A percentile compares a stretch with the other conserved stretches of the same genome.
These are phyloP conservation scores for Leucophenga maculata DNA, from an alignment of 2,888 invertebrate genomes.

Conservation along the genomic window DNA sequence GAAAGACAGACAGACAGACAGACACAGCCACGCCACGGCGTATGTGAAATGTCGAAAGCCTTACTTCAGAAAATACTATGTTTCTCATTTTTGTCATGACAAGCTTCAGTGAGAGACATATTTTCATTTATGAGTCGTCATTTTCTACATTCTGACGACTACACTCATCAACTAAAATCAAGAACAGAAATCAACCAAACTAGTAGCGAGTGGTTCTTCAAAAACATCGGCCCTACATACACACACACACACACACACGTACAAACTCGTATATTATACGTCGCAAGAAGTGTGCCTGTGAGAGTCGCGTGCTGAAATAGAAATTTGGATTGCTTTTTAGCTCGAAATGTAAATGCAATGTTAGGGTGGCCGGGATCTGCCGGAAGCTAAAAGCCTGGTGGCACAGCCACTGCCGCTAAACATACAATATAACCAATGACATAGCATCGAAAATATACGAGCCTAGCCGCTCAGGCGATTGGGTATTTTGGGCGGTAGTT, in stretches of 20 bases:
- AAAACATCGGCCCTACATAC: too few species aligned
- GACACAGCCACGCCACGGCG: background rate
- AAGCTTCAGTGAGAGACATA: constrained; percentile 26
- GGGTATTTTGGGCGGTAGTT: background rate
- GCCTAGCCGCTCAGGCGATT: background rate
- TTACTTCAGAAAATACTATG: constrained; percentile 30
- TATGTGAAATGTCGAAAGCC: background rate
- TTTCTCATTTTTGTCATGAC: constrained; percentile 41
- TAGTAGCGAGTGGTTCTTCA: constrained; percentile 5
- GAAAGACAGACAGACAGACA: background rate
- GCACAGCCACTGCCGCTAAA: background rate
- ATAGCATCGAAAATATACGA: constrained; percentile 37
- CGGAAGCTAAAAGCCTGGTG: constrained; percentile 14
- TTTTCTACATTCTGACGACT: constrained; percentile 31
- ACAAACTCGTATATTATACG: too few species aligned
- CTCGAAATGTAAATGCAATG: constrained; percentile 27
- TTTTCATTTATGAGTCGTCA: constrained; percentile 60
- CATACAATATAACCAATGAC: constrained; percentile 58
- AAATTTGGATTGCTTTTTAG: constrained; percentile 56
- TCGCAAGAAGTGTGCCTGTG: constrained; percentile 4
- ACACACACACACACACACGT: too few species aligned
- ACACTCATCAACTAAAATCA: constrained; percentile 30
- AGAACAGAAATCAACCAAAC: constrained; percentile 21
- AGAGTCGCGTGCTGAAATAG: constrained; percentile 59
- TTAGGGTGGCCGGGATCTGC: background rate